Conservation (phyloP, 2,797 vertebrate genomes). For the Mormyrus proboscirostris region DNA sequence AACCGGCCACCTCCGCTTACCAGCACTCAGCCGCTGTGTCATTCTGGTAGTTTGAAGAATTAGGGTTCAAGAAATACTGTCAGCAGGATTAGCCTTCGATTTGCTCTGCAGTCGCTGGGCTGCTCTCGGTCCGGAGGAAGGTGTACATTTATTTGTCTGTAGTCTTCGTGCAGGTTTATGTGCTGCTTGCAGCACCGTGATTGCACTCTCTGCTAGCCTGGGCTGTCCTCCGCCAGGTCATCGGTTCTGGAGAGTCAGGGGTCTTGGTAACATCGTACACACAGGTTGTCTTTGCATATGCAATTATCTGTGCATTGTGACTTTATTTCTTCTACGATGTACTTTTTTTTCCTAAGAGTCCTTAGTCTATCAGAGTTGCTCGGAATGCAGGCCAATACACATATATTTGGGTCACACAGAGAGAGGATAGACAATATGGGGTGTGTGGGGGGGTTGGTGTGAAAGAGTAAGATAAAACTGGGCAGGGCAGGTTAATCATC, state of each 20-base stretch:
- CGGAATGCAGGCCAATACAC: neutral
- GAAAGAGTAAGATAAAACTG: neutral
- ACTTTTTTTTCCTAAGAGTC: neutral
- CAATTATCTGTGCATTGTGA: neutral
- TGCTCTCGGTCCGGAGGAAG: constrained; percentile 38
- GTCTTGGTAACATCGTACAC: neutral
- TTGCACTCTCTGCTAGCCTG: neutral
- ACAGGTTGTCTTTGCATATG: neutral
- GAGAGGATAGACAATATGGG: neutral
- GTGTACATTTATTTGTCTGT: constrained; percentile 33
- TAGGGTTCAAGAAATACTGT: constrained; percentile 40
- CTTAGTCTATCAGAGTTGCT: neutral
- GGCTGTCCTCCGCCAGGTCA: neutral
- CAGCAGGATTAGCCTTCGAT: constrained; percentile 45
- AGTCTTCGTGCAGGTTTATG: constrained; percentile 11
- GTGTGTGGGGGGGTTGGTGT: neutral
- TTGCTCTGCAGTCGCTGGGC: constrained; percentile 37
- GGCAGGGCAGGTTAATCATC: neutral
- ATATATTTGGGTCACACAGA: neutral
- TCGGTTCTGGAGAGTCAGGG: neutral
- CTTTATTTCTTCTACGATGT: neutral
- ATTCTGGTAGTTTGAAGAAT: constrained; percentile 39
- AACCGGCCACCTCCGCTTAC: constrained; percentile 25
- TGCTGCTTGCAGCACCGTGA: neutral
- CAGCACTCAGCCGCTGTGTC: constrained; percentile 7